These are phyloP conservation scores for Bryconaethiops microstoma DNA, from an alignment of 2,797 vertebrate species.

Conservation along the genomic window DNA sequence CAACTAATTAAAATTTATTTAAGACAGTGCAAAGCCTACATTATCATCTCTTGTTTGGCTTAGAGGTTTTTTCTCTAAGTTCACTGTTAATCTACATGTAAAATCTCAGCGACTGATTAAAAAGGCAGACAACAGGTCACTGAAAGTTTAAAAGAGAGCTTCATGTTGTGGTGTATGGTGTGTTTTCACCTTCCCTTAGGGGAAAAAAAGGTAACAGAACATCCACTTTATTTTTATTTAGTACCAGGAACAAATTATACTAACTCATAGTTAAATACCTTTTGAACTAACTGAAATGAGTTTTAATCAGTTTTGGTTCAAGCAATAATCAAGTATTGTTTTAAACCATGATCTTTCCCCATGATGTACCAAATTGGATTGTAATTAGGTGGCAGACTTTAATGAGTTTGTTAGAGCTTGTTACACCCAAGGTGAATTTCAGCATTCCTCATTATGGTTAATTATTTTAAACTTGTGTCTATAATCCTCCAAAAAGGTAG, in stretches of 20 bases:
- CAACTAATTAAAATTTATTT: too few relatives aligned
- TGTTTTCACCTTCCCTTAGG: neutral
- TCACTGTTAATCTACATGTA: neutral
- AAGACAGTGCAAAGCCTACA: neutral
- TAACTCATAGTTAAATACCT: neutral
- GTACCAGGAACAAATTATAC: conserved; percentile 6
- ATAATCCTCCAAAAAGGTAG: too few relatives aligned
- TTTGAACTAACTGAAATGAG: neutral
- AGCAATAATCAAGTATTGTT: neutral
- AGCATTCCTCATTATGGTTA: neutral
- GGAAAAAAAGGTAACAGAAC: neutral
- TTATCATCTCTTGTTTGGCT: neutral
- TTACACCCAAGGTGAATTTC: neutral
- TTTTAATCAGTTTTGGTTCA: conserved; percentile 13
- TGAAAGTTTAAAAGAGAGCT: neutral
- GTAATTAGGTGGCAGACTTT: neutral
- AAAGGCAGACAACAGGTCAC: neutral
- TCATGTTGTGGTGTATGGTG: neutral
- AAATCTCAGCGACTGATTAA: too few relatives aligned
- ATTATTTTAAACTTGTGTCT: neutral
- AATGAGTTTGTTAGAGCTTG: neutral
- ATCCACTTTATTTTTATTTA: conserved; percentile 6
- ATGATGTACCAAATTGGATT: neutral
- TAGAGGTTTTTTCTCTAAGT: neutral
- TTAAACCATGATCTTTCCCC: neutral